Percentiles rank a stretch among this genome's conserved stretches.
phyloP scores from a whole-genome alignment of 2,797 vertebrate species.

The Nyctalus aviator region DNA sequence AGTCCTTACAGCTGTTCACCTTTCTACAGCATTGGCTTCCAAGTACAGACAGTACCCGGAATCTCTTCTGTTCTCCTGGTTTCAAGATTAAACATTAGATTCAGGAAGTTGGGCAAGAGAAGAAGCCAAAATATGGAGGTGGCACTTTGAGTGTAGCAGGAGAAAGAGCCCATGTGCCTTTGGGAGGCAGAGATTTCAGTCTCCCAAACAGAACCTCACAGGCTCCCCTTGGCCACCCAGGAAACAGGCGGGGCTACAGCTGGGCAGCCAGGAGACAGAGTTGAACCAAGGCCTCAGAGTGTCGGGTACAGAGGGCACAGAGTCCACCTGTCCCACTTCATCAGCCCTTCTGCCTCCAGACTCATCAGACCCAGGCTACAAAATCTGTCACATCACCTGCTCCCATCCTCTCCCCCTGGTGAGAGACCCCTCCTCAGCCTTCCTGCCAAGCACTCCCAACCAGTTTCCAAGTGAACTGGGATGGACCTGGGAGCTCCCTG shows the following conservation, averaged over 20 bases:
- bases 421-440: not conserved
- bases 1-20: not conserved
- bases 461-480: not conserved
- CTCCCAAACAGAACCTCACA: not conserved
- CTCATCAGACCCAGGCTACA: not conserved
- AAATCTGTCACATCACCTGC: not conserved
- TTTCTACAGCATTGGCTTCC: conserved; percentile 17
- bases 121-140: not conserved
- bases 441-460: not conserved
- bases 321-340: not conserved
- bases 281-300: not conserved
- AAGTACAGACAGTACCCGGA: not conserved
- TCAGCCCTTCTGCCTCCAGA: not conserved
- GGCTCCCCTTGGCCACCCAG: not conserved
- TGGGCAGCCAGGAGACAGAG: not conserved
- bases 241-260: not conserved
- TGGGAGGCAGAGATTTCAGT: not conserved
- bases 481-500: conserved; percentile 15
- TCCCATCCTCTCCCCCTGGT: not conserved
- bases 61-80: not conserved
- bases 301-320: not conserved
- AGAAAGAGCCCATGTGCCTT: not conserved
- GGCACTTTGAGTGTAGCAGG: not conserved
- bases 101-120: not conserved
- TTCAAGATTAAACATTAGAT: conserved; percentile 22